phyloP scores from a whole-genome alignment of 2,888 invertebrate species.

The Cephonodes hylas region DNA sequence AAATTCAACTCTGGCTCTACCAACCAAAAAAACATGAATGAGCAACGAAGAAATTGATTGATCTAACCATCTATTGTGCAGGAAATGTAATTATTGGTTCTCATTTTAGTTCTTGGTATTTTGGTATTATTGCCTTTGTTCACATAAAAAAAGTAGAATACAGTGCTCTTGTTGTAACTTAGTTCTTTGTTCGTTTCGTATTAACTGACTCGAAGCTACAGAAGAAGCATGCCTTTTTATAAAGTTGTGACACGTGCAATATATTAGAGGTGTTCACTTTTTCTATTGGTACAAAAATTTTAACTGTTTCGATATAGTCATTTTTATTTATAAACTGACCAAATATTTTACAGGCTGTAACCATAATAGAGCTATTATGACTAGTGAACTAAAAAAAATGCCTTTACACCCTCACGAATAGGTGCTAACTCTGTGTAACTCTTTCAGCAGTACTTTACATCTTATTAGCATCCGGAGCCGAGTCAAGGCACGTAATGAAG shows the following conservation, averaged over 20 bases:
- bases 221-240: too few relatives aligned
- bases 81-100: too few relatives aligned
- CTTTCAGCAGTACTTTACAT: conserved; percentile 49
- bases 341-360: not conserved
- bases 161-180: too few relatives aligned
- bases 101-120: too few relatives aligned
- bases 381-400: conserved; percentile 31
- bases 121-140: too few relatives aligned
- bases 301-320: not conserved
- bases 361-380: not conserved
- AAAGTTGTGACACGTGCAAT: not conserved
- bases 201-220: too few relatives aligned
- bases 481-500: conserved; percentile 55
- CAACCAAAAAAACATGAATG: too few relatives aligned
- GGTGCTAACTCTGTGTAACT: conserved; percentile 50
- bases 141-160: too few relatives aligned
- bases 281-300: not conserved
- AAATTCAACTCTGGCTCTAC: too few relatives aligned
- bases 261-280: not conserved
- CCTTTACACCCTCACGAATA: conserved; percentile 32
- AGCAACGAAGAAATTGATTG: too few relatives aligned
- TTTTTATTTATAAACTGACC: not conserved
- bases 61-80: too few relatives aligned
- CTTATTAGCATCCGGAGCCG: conserved; percentile 50
- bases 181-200: too few relatives aligned